Evolutionary conservation across 2,113 vertebrate genomes (phyloP).

Genomic region (Callocephalon fimbriatum): DNA sequence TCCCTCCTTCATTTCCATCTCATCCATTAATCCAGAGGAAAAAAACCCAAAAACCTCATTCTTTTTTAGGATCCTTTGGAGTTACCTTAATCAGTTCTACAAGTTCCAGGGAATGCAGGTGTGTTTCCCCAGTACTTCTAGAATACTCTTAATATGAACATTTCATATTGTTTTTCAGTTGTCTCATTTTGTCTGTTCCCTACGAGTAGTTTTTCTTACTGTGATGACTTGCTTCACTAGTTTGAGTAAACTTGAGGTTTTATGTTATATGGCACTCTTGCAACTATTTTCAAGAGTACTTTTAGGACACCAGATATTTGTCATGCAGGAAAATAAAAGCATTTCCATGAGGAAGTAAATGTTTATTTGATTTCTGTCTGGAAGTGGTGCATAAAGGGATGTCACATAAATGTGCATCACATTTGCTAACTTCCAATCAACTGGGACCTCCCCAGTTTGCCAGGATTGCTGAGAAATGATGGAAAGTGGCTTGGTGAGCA

Average conservation of each 20-base stretch:
- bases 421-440: neutral
- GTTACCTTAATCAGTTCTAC: neutral
- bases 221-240: neutral
- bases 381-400: neutral
- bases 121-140: neutral
- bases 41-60: neutral
- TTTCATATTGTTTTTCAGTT: neutral
- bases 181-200: neutral
- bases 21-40: neutral
- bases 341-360: neutral
- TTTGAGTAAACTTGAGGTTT: neutral
- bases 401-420: neutral
- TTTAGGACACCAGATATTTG: neutral
- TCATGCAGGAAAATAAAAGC: neutral
- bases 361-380: neutral
- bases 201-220: neutral
- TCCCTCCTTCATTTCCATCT: neutral
- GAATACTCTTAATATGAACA: rapidly evolving
- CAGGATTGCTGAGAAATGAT: neutral
- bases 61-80: neutral
- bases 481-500: neutral
- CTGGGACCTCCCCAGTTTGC: neutral
- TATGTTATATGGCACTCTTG: neutral
- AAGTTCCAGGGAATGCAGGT: neutral
- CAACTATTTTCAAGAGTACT: neutral